Base-by-base conservation (phyloP, 1,140 invertebrate genomes). In the Drosophila varians region DNA sequence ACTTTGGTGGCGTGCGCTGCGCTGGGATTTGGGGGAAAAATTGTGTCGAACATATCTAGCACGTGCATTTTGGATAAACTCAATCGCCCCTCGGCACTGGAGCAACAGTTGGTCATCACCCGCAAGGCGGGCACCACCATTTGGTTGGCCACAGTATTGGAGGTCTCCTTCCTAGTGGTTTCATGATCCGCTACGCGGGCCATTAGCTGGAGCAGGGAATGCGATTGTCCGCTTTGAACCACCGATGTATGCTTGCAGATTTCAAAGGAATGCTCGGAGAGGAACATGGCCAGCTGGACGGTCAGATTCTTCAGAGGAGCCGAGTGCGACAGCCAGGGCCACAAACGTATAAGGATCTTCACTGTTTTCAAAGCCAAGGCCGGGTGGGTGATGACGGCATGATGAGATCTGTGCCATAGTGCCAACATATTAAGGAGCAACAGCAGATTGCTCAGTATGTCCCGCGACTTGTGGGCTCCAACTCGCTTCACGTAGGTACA, bases 21-120 rank as follows among this genome's bases (percentile, higher is more conserved):
- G 5, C 26, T 16, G 6, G 8, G 26, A 16, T 9, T 55, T 2
- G 47, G 40, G 0, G 82, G 83, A 4, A 87, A 42, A 14, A 93
- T 69, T 4, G 80, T 88, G 18, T 84, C 74, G 2, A 92, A 76
- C 51, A 89, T 84, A 60, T 91, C 88, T 34, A 93, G 78, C 6
- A 93, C 76, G 25, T 86, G 90, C 73, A 84, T 60, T 48, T 90
- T 91, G 12, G 47, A 16, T 2, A 91, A 46, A 48, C 60, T 71
- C 4, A 72, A 28, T 4, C 90, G 79, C 0, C 87, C 90, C 26
- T 90, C 89, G 7, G 55, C 9, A 14, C 79, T 89, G 3, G 73
- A 65, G 54, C 89, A 89, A 48, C 90, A 90, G 8, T 91, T 91
- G 16, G 60, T 70, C 51, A 90, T 77, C 0, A 83, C 60, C 3